A percentile compares a stretch with the other conserved stretches of the same genome.
Conservation (phyloP, 2,797 vertebrate species). For the Petrocephalus schoutedeni region DNA sequence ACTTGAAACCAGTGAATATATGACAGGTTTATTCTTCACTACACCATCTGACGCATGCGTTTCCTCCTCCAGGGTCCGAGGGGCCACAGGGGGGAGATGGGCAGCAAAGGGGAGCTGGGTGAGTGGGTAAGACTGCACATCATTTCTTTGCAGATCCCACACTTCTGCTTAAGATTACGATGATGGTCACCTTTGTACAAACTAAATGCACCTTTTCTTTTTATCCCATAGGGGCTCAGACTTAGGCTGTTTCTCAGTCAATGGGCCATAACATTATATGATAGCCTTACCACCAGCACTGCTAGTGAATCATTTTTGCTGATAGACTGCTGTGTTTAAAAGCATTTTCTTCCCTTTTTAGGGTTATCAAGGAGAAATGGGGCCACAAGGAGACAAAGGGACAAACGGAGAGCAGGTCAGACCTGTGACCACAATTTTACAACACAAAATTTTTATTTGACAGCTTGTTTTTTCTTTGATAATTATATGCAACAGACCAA, state of each 20-base stretch:
- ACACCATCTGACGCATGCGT: background rate
- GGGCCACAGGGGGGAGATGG: slow-evolving; percentile 62
- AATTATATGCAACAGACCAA: background rate
- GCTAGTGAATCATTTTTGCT: background rate
- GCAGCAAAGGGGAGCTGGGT: slow-evolving; percentile 67
- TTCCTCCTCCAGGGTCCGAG: slow-evolving; percentile 52
- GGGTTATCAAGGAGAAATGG: slow-evolving; percentile 65
- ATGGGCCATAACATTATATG: too few relatives aligned
- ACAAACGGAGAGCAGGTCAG: slow-evolving; percentile 58
- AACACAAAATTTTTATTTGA: background rate
- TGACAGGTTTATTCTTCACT: background rate
- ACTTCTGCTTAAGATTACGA: background rate
- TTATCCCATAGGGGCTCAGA: background rate
- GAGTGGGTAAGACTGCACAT: slow-evolving; percentile 66
- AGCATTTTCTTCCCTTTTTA: slow-evolving; percentile 30
- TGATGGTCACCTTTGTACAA: background rate
- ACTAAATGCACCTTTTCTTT: background rate
- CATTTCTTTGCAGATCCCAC: background rate
- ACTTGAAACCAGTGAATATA: background rate
- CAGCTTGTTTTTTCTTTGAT: background rate
- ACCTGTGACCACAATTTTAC: background rate
- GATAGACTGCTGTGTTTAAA: background rate
- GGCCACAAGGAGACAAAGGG: slow-evolving; percentile 58
- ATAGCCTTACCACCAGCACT: background rate
- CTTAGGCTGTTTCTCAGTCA: background rate